phyloP scores from a whole-genome alignment of 2,797 vertebrate species.

The Enteromius viviparus region DNA sequence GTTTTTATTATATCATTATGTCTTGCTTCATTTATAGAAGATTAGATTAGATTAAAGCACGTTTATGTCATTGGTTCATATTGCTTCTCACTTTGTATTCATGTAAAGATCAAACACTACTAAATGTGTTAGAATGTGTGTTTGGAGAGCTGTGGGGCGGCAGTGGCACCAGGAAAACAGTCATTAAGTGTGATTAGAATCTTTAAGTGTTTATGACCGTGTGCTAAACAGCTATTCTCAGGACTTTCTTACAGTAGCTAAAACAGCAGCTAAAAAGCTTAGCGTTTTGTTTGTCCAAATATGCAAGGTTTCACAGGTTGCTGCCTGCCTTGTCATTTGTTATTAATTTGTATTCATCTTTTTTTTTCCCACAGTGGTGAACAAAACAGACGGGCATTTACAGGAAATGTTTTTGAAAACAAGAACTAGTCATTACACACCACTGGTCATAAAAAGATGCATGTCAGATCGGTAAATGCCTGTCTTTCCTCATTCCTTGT shows the following conservation, averaged over 20 bases:
- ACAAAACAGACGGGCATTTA: not conserved
- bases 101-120: constrained; percentile 37
- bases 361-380: not conserved
- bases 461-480: not conserved
- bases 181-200: constrained; percentile 73
- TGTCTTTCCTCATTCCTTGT: not conserved
- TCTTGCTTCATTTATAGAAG: not conserved
- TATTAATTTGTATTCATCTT: not conserved
- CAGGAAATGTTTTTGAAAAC: constrained; percentile 14
- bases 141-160: not conserved
- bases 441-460: not conserved
- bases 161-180: constrained; percentile 66
- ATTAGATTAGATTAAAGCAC: not conserved
- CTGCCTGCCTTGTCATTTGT: not conserved
- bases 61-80: not conserved
- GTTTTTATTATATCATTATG: not conserved
- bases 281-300: not conserved
- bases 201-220: constrained; percentile 15
- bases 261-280: not conserved
- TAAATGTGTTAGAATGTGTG: constrained; percentile 22
- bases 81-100: not conserved
- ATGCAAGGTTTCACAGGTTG: not conserved
- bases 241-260: constrained; percentile 54
- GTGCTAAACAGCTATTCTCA: constrained; percentile 25
- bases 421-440: not conserved